These are phyloP conservation scores for Ellobius talpinus DNA, from an alignment of 2,113 vertebrate genomes.

Conservation along the genomic window DNA sequence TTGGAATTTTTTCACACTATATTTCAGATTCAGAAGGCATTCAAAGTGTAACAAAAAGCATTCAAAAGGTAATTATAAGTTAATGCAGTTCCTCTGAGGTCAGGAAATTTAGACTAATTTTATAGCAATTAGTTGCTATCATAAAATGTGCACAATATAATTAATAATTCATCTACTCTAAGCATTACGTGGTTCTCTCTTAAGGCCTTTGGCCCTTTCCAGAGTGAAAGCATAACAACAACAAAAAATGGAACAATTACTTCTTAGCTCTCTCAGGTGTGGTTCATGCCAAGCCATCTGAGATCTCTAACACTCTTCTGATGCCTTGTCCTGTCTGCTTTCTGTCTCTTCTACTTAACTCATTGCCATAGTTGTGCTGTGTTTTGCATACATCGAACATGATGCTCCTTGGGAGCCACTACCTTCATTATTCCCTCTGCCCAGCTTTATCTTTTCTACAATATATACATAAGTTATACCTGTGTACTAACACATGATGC, in stretches of 20 bases:
- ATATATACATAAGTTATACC: too few relatives aligned
- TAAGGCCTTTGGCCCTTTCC: not conserved
- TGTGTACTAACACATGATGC: not conserved
- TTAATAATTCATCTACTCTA: conserved; percentile 20
- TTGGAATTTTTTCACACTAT: not conserved
- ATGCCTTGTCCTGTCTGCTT: not conserved
- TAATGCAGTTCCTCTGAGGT: conserved; percentile 18
- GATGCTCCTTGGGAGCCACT: not conserved
- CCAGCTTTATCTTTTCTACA: fast-evolving
- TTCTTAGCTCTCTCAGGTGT: fast-evolving
- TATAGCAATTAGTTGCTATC: conserved; percentile 25
- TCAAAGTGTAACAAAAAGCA: conserved; percentile 4
- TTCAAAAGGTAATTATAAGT: conserved; percentile 45
- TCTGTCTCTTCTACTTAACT: not conserved
- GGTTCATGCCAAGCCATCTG: not conserved
- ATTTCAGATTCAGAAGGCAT: conserved; percentile 27
- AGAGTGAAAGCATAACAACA: not conserved
- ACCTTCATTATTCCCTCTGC: not conserved
- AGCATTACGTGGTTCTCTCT: not conserved
- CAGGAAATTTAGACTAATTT: conserved; percentile 48
- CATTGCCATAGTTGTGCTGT: not conserved
- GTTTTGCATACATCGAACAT: not conserved
- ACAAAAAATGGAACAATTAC: not conserved
- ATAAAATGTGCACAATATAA: conserved; percentile 40
- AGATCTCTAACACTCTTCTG: not conserved